Conservation (phyloP, 2,797 vertebrate species). For the Sarcoramphus papa region DNA sequence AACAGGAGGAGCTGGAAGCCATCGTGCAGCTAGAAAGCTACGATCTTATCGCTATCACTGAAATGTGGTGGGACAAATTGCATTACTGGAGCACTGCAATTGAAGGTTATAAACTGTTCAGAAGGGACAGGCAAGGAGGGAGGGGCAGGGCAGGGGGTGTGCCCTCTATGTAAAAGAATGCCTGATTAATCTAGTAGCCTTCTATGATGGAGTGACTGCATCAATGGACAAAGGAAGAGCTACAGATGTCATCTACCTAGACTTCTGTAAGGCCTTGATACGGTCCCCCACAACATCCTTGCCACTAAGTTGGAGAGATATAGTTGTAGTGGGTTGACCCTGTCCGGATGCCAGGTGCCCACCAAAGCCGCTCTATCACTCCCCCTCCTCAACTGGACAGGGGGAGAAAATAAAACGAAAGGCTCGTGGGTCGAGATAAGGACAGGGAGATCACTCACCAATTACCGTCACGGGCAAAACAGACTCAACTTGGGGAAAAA, state of each 20-base stretch:
- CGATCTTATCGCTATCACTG: accelerated
- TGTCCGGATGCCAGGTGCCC: too few species aligned
- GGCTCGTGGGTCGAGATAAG: too few species aligned
- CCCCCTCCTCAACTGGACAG: too few species aligned
- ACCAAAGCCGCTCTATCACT: too few species aligned
- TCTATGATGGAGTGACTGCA: not conserved
- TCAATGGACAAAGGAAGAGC: not conserved
- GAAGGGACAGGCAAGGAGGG: not conserved
- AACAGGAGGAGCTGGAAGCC: not conserved
- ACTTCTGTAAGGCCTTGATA: not conserved
- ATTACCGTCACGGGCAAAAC: too few species aligned
- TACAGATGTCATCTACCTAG: not conserved
- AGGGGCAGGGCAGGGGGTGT: not conserved
- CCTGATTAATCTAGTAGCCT: not conserved
- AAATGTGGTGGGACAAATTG: not conserved
- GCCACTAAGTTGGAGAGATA: not conserved
- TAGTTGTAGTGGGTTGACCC: not conserved
- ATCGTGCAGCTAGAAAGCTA: not conserved
- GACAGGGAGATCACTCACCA: too few species aligned
- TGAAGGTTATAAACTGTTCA: not conserved
- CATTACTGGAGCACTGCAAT: not conserved
- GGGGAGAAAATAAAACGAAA: too few species aligned
- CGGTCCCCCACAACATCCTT: not conserved
- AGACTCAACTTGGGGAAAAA: too few species aligned
- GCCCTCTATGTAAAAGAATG: not conserved